Base-by-base conservation (phyloP, 2,888 invertebrate genomes). In the Pherbina coryleti region DNA sequence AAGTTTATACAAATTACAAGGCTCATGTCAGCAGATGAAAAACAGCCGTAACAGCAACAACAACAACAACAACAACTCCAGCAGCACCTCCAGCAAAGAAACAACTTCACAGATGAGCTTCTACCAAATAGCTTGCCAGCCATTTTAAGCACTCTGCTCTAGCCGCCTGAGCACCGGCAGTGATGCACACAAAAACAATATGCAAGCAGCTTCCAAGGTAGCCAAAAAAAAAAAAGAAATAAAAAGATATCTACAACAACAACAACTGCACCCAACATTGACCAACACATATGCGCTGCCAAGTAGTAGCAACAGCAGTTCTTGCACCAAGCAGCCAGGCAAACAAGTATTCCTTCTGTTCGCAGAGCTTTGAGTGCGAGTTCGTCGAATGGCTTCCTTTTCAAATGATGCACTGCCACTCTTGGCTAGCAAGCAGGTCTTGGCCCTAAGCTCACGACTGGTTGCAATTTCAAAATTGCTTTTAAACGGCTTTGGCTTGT, bases 401-500 rank as follows among this genome's bases (percentile, higher is more conserved):
- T 37, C 67, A 37, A 19, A 67, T 67, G 67, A 67, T 67, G 22
- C 37, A 67, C 67, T 22, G 44, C 44, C 37, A 34, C 55, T 19
- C 57, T 60, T 60, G 25, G 57, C 57, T 60, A 4, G 25, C 25
- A 60, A 4, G 25, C 25, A 60, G 57, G 19, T 55, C 19, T 22
- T 55, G 19, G 55, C 55, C 28, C 11, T 60, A 28, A 22, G 11
- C 44, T 44, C 25, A 28, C 25, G 14, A 60, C 57, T 60, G 51
- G 53, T 51, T 70, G 55, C 53, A n/a, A 55, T 71, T 71, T 71
- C 17, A 55, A 71, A 71, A 55, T 55, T 28, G 71, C 53, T 71
- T 55, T 71, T 51, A 71, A 71, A 71, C 55, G 71, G 71, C 71
- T 71, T 55, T 71, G 55, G 71, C 44, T 44, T 44, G 44, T 44